Conservation (phyloP, 2,113 vertebrate species). For the Solea solea region DNA sequence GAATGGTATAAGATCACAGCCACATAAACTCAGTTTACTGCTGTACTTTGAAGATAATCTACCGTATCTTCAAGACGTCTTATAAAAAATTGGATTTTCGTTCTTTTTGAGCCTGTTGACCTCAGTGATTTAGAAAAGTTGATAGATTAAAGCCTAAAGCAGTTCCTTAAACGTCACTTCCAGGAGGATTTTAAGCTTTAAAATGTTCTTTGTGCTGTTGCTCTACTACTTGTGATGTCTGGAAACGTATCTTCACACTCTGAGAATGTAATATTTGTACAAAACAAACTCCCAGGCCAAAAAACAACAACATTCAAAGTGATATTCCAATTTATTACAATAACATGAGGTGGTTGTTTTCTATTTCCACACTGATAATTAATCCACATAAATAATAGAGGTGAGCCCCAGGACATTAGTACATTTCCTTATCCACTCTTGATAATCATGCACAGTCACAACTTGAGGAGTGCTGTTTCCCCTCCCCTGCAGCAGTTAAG, state of each 20-base stretch:
- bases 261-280: conserved; percentile 6
- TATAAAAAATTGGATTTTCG: no score
- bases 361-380: conserved; percentile 37
- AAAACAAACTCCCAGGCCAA: neutral
- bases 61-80: conserved; percentile 8
- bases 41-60: neutral
- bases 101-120: neutral
- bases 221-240: neutral
- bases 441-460: conserved; percentile 66
- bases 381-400: conserved; percentile 35
- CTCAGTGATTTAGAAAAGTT: conserved; percentile 42
- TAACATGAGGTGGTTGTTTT: conserved; percentile 28
- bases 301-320: neutral
- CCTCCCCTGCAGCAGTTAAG: conserved; percentile 35
- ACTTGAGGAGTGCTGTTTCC: conserved; percentile 15
- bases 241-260: neutral
- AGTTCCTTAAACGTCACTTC: conserved; percentile 14
- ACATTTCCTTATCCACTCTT: conserved; percentile 30
- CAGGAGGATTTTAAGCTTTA: neutral
- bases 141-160: conserved; percentile 37
- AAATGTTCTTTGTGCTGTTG: conserved; percentile 3
- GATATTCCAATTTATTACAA: conserved; percentile 27
- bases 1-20: conserved; percentile 1
- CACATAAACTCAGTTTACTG: neutral
- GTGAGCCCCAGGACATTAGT: conserved; percentile 10